phyloP scores from a whole-genome alignment of 1,140 invertebrate genomes.

The Drosophila murphyi region DNA sequence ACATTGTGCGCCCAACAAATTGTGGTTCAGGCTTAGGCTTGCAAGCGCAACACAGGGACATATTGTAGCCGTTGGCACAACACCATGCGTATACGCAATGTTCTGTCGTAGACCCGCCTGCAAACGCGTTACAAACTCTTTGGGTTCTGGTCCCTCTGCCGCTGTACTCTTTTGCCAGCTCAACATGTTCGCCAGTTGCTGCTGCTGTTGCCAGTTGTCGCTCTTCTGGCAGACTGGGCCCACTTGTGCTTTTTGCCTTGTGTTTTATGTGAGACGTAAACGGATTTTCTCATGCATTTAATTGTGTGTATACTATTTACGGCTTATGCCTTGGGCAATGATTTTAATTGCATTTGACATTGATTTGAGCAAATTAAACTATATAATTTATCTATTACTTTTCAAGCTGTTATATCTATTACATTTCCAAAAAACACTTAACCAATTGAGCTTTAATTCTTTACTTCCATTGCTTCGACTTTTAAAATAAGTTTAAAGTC shows the following conservation, averaged over 20 bases:
- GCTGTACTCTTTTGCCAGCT: background rate
- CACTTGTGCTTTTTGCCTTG: background rate
- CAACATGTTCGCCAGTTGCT: conserved; percentile 23
- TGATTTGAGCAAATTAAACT: background rate
- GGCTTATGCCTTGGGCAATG: background rate
- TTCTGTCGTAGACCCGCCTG: conserved; percentile 13
- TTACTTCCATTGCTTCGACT: background rate
- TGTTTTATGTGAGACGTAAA: conserved; percentile 6
- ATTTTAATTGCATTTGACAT: background rate
- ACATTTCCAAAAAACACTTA: too few species aligned
- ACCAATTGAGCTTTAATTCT: too few species aligned
- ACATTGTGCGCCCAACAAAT: conserved; percentile 1
- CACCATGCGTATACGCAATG: conserved; percentile 72
- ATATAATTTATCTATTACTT: background rate
- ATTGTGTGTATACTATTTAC: conserved; percentile 1
- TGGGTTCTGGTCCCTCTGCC: background rate
- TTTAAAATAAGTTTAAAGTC: too few species aligned
- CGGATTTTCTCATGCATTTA: background rate
- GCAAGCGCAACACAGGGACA: conserved; percentile 36
- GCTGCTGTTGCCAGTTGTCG: background rate
- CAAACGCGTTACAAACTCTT: conserved; percentile 13
- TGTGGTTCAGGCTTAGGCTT: background rate
- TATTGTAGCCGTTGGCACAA: conserved; percentile 51
- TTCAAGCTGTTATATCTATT: too few species aligned
- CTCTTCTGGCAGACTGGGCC: background rate